phyloP scores from a whole-genome alignment of 2,888 invertebrate genomes.

The Gerris lacustris region DNA sequence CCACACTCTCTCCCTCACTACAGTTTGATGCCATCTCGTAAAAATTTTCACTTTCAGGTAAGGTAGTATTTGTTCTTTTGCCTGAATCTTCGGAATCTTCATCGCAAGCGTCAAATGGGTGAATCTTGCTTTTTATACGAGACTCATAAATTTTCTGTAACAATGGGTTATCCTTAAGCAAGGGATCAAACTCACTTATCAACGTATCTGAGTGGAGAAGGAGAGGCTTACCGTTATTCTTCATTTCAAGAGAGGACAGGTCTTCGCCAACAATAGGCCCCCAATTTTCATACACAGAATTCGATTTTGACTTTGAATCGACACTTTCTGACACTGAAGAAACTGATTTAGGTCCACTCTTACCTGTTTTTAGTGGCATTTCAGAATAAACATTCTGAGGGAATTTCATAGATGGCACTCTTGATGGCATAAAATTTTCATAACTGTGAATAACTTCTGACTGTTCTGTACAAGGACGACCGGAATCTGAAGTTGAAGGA shows the following conservation, averaged over 20 bases:
- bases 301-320: neutral
- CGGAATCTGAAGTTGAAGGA: slow-evolving; percentile 2
- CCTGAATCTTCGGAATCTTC: slow-evolving; percentile 11
- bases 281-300: slow-evolving; percentile 21
- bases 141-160: slow-evolving; percentile 12
- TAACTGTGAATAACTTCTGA: slow-evolving; percentile 19
- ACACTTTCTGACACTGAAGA: neutral
- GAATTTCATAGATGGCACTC: slow-evolving; percentile 15
- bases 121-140: slow-evolving; percentile 15
- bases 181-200: slow-evolving; percentile 62
- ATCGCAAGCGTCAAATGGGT: slow-evolving; percentile 13
- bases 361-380: slow-evolving; percentile 22
- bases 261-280: slow-evolving; percentile 7
- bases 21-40: slow-evolving; percentile 1
- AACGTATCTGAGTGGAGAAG: slow-evolving; percentile 37
- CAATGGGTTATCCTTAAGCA: slow-evolving; percentile 27
- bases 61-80: slow-evolving; percentile 12
- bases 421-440: slow-evolving; percentile 25
- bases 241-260: slow-evolving; percentile 24
- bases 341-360: neutral
- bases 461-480: neutral
- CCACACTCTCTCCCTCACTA: slow-evolving; percentile 18
- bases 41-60: slow-evolving; percentile 2
- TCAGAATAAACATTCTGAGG: slow-evolving; percentile 22
- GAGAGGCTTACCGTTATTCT: slow-evolving; percentile 39